These are phyloP conservation scores for Tinamus major DNA, from an alignment of 2,797 vertebrate species.

Conservation along the genomic window DNA sequence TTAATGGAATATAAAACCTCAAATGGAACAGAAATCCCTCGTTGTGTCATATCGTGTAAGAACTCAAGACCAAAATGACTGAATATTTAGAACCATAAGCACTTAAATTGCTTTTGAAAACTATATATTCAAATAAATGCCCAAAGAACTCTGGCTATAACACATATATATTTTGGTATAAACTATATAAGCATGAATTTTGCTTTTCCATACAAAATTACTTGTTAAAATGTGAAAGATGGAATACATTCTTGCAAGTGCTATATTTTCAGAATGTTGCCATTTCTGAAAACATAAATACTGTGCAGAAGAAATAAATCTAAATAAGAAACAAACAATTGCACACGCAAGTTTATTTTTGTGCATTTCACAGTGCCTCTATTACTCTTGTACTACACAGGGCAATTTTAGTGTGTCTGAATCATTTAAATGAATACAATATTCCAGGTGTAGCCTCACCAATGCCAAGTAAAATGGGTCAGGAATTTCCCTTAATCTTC, in stretches of 20 bases:
- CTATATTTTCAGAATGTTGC: neutral
- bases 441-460: too few relatives aligned
- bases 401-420: neutral
- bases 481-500: too few relatives aligned
- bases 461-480: too few relatives aligned
- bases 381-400: neutral
- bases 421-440: neutral
- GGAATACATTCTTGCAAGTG: neutral
- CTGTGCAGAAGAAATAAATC: neutral
- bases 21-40: neutral
- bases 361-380: neutral
- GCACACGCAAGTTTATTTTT: neutral
- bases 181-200: neutral
- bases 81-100: neutral
- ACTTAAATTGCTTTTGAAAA: neutral
- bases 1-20: neutral
- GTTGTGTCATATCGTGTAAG: neutral
- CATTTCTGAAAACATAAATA: neutral
- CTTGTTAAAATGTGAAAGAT: neutral
- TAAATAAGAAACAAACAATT: constrained; percentile 11
- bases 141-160: neutral
- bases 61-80: neutral
- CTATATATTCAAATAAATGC: neutral
- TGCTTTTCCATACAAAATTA: neutral
- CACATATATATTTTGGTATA: neutral